Percentiles rank a stretch among this genome's conserved stretches.
Evolutionary conservation across 2,113 vertebrate genomes (phyloP).

Genomic region (Haliaeetus leucogaster): DNA sequence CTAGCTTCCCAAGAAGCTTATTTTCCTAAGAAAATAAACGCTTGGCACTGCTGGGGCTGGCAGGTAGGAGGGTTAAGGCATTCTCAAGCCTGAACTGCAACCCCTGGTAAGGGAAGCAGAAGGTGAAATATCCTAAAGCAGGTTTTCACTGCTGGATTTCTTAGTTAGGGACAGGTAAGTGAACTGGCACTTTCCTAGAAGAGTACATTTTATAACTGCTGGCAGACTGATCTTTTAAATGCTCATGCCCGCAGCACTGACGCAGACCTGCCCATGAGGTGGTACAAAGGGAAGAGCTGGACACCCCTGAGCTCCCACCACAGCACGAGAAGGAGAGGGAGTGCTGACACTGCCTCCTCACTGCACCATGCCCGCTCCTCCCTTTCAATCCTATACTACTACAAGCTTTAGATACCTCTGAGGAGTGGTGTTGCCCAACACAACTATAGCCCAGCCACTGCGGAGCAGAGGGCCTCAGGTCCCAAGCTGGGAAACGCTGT

Average conservation of each 20-base stretch:
- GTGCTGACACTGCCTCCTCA: accelerated
- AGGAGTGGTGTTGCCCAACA: background rate
- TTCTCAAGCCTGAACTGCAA: background rate
- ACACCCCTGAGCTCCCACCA: background rate
- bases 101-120: background rate
- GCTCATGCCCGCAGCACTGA: background rate
- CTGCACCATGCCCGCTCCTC: background rate
- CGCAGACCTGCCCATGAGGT: background rate
- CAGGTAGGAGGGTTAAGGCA: background rate
- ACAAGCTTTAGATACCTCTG: background rate
- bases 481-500: background rate
- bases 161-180: background rate
- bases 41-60: background rate
- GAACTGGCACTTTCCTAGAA: background rate
- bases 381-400: background rate
- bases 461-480: accelerated
- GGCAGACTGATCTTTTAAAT: background rate
- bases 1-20: background rate
- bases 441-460: background rate
- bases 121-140: background rate
- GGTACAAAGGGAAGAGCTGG: background rate
- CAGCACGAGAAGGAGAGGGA: background rate
- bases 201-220: background rate
- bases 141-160: background rate
- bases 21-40: background rate